Evolutionary conservation across 2,888 invertebrate species (phyloP).

Genomic region (Hofmannophila pseudospretella): DNA sequence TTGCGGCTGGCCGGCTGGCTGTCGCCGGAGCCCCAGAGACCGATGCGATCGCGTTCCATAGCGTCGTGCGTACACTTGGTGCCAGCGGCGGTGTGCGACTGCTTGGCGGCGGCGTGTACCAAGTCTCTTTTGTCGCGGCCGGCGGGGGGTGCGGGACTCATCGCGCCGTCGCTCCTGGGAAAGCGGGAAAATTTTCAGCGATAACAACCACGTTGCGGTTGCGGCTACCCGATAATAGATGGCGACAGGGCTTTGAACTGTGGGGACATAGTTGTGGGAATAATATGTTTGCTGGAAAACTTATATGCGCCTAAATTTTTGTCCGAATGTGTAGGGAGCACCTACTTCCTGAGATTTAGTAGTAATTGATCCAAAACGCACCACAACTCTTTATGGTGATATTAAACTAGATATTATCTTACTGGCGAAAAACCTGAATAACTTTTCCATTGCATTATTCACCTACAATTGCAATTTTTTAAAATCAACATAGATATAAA

Average conservation of each 20-base stretch:
- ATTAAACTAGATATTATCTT: no score
- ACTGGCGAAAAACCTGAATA: no score
- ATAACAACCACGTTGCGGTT: constrained; percentile 39
- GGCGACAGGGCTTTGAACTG: constrained; percentile 35
- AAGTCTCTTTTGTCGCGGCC: constrained; percentile 56
- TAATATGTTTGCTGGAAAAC: no score
- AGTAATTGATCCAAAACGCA: no score
- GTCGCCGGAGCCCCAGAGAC: constrained; percentile 79
- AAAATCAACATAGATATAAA: no score
- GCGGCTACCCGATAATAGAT: constrained; percentile 56
- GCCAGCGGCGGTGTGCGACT: constrained; percentile 48
- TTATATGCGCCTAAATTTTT: no score
- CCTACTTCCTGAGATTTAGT: no score
- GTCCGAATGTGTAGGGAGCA: no score
- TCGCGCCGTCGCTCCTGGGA: constrained; percentile 72
- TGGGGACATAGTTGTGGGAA: no score
- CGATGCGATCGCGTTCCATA: constrained; percentile 81
- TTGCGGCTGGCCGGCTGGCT: constrained; percentile 73
- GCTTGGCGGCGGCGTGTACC: constrained; percentile 39
- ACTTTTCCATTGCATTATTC: no score
- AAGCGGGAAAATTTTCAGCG: constrained; percentile 70
- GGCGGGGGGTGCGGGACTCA: constrained; percentile 68
- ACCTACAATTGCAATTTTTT: no score
- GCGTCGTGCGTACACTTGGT: constrained; percentile 46
- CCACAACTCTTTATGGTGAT: no score